Conservation (phyloP, 2,797 vertebrate genomes). For the Falco berigora region DNA sequence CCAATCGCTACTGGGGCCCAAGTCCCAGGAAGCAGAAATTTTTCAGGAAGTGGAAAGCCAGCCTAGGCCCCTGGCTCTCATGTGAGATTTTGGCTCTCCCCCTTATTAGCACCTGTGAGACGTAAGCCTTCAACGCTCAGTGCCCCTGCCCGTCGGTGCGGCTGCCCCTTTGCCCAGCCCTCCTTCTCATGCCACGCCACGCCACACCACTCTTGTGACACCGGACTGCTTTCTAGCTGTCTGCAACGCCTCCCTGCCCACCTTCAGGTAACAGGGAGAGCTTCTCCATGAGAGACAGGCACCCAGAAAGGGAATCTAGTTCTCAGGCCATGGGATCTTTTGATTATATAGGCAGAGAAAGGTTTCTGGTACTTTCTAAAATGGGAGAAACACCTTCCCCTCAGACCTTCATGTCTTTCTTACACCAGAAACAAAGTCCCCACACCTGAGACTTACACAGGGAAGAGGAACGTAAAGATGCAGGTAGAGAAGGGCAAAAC, state of each 20-base stretch:
- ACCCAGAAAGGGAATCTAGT: background rate
- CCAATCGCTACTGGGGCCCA: rapidly evolving
- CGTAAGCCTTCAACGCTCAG: background rate
- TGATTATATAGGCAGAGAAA: background rate
- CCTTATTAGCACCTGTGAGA: rapidly evolving
- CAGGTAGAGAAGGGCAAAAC: background rate
- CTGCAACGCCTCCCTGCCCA: background rate
- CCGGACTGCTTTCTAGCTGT: background rate
- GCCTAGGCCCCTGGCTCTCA: background rate
- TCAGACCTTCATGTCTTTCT: background rate
- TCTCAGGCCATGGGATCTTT: background rate
- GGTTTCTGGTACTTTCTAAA: background rate
- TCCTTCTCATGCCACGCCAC: background rate
- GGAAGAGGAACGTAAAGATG: background rate
- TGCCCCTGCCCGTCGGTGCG: background rate
- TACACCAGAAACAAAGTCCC: background rate
- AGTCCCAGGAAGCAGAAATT: background rate
- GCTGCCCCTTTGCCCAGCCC: background rate
- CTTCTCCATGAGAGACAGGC: rapidly evolving
- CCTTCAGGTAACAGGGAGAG: background rate
- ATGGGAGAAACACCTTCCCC: background rate
- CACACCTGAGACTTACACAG: no score
- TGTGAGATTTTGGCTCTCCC: background rate
- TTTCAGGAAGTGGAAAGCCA: background rate
- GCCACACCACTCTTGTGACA: rapidly evolving